phyloP scores from a whole-genome alignment of 1,140 invertebrate species.

The Apis dorsata region DNA sequence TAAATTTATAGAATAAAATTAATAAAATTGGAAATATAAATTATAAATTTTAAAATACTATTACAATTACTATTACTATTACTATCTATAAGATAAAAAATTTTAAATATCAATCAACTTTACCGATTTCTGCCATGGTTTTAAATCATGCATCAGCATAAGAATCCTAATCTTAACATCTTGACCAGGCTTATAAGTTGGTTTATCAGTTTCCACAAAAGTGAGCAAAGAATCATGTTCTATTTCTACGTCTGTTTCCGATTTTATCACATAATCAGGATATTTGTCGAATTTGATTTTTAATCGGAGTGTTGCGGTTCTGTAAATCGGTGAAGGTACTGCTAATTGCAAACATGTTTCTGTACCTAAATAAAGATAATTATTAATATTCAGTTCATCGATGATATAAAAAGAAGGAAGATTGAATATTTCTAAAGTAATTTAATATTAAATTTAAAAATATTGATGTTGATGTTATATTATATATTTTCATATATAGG shows the following conservation, averaged over 20 bases:
- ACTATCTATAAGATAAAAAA: neutral
- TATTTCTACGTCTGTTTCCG: slow-evolving; percentile 76
- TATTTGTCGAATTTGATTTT: slow-evolving; percentile 80
- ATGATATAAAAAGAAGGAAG: neutral
- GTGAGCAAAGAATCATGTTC: slow-evolving; percentile 79
- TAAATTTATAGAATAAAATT: too few species aligned
- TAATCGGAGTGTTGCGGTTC: slow-evolving; percentile 77
- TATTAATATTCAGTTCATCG: neutral
- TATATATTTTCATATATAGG: too few species aligned
- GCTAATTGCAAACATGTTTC: slow-evolving; percentile 76
- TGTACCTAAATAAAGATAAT: slow-evolving; percentile 59
- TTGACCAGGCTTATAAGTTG: slow-evolving; percentile 84
- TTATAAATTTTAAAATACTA: neutral
- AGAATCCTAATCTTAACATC: slow-evolving; percentile 81
- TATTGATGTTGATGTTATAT: too few species aligned
- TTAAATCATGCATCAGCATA: slow-evolving; percentile 79
- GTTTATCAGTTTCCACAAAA: slow-evolving; percentile 81
- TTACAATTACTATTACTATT: too few species aligned
- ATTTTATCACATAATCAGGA: slow-evolving; percentile 78
- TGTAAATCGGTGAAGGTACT: slow-evolving; percentile 73
- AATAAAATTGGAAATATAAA: too few species aligned
- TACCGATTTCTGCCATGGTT: slow-evolving; percentile 78
- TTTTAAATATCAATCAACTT: slow-evolving; percentile 27
- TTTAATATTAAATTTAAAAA: neutral
- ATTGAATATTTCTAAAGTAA: neutral